Conservation (phyloP, 2,113 vertebrate genomes). For the Dasyprocta punctata region DNA sequence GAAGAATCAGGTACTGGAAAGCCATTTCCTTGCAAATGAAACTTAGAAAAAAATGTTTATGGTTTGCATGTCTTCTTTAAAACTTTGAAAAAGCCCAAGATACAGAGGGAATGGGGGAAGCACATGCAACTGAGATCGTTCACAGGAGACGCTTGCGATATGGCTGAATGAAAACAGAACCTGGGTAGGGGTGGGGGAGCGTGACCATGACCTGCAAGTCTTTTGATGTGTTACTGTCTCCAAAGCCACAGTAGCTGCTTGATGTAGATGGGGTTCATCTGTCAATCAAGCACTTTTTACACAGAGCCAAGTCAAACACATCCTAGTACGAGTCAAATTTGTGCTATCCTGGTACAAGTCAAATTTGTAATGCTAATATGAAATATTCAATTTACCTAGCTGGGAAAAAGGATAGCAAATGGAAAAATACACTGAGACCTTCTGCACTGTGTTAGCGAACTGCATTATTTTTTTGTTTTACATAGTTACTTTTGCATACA, state of each 20-base stretch:
- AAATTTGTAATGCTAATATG: not conserved
- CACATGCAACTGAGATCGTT: constrained; percentile 24
- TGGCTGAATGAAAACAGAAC: constrained; percentile 13
- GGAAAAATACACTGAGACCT: not conserved
- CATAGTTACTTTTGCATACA: not conserved
- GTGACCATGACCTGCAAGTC: not conserved
- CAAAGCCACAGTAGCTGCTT: constrained; percentile 1
- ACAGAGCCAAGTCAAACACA: constrained; percentile 9
- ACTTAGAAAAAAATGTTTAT: not conserved
- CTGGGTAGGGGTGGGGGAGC: not conserved
- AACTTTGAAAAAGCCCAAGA: constrained; percentile 15
- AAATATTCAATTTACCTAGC: not conserved
- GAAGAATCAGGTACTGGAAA: constrained; percentile 48
- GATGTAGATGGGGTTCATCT: not conserved
- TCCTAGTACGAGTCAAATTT: not conserved
- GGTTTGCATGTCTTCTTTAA: constrained; percentile 40
- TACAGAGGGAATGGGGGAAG: constrained; percentile 9
- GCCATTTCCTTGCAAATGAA: constrained; percentile 58
- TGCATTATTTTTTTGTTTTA: not conserved
- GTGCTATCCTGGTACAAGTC: not conserved
- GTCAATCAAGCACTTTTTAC: constrained; percentile 45
- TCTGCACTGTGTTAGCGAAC: not conserved
- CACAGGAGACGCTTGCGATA: not conserved
- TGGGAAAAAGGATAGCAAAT: not conserved
- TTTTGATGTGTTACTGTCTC: constrained; percentile 29